phyloP scores from a whole-genome alignment of 2,888 invertebrate species.

The Crepidodera aurea region DNA sequence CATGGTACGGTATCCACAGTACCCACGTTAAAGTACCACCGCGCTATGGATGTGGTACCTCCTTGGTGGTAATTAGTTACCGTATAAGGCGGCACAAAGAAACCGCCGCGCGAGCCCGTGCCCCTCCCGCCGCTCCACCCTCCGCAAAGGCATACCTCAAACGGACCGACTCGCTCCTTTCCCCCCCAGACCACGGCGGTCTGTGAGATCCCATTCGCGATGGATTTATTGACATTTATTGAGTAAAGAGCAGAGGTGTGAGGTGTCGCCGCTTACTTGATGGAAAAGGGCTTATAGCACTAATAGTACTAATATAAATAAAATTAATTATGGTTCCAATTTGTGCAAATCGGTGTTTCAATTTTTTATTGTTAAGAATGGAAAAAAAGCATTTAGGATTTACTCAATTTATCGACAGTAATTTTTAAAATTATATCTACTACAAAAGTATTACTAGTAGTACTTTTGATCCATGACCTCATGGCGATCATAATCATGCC shows the following conservation, averaged over 20 bases:
- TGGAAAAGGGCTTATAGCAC: no score
- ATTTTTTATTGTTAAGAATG: no score
- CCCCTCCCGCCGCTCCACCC: slow-evolving; percentile 47
- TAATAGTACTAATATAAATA: no score
- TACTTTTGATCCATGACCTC: no score
- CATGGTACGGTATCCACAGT: slow-evolving; percentile 13
- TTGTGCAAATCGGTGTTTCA: no score
- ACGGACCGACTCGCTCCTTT: slow-evolving; percentile 50
- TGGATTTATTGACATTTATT: neutral
- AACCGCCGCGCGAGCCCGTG: slow-evolving; percentile 58
- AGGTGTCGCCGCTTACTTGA: neutral
- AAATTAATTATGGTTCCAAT: no score
- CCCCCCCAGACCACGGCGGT: neutral
- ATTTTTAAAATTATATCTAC: no score
- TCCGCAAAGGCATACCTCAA: slow-evolving; percentile 46
- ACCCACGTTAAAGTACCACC: slow-evolving; percentile 14
- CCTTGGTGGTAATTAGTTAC: slow-evolving; percentile 61
- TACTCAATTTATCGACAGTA: no score
- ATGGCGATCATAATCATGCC: no score
- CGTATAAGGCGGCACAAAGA: slow-evolving; percentile 61
- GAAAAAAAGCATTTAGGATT: no score
- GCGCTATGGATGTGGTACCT: slow-evolving; percentile 17
- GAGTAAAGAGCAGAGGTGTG: neutral
- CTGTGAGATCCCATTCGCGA: neutral
- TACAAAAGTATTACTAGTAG: no score